These are phyloP conservation scores for Tinea semifulvella DNA, from an alignment of 2,888 invertebrate genomes.

Conservation along the genomic window DNA sequence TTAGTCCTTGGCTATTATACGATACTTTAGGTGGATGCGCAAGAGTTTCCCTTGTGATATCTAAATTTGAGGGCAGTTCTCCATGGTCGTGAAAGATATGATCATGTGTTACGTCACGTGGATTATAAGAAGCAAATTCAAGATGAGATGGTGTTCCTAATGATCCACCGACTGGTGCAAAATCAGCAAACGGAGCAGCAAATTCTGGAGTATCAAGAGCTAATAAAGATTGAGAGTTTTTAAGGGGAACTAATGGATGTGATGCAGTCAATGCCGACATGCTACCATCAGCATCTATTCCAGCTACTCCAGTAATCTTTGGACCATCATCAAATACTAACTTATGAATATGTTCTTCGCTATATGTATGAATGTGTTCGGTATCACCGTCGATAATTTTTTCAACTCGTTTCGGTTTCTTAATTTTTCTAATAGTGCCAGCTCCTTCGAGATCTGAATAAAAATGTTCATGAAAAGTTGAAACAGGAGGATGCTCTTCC, in stretches of 20 bases:
- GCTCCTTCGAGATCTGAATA: constrained; percentile 55
- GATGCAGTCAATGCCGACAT: constrained; percentile 34
- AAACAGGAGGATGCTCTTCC: constrained; percentile 40
- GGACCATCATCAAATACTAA: constrained; percentile 42
- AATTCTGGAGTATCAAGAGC: constrained; percentile 26
- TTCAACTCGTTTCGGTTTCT: constrained; percentile 57
- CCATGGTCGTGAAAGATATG: constrained; percentile 61
- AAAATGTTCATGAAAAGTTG: constrained; percentile 56
- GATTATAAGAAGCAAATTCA: constrained; percentile 53
- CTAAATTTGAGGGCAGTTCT: constrained; percentile 44
- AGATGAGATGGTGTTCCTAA: constrained; percentile 44
- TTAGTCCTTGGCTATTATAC: constrained; percentile 46
- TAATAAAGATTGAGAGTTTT: constrained; percentile 34
- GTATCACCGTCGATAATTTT: constrained; percentile 62
- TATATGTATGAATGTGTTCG: constrained; percentile 61
- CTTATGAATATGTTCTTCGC: constrained; percentile 60
- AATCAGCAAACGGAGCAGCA: constrained; percentile 32
- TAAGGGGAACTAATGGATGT: constrained; percentile 37
- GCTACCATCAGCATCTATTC: constrained; percentile 33
- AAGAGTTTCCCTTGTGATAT: constrained; percentile 40
- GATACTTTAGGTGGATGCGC: constrained; percentile 42
- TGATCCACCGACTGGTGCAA: constrained; percentile 38
- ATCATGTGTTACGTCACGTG: constrained; percentile 59
- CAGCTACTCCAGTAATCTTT: constrained; percentile 31
- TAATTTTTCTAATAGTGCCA: constrained; percentile 52